Evolutionary conservation across 1,140 invertebrate species (phyloP).

Genomic region (Formica selysi): DNA sequence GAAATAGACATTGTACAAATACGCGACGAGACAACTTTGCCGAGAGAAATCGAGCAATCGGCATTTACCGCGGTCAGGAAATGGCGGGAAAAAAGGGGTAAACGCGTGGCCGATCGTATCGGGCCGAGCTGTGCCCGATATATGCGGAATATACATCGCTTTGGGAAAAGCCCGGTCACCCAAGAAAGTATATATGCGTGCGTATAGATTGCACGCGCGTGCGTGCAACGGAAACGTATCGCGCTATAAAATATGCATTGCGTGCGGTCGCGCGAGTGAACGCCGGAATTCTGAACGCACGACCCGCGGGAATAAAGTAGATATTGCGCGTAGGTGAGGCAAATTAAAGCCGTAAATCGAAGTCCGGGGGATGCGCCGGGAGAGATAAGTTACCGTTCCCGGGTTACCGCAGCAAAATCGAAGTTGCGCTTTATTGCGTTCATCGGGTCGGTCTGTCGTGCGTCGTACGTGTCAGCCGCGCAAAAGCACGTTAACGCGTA

Average conservation of each 20-base stretch:
- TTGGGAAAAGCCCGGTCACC: background rate
- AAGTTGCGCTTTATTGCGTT: slow-evolving; percentile 49
- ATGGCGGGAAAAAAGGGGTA: slow-evolving; percentile 23
- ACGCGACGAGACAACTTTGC: slow-evolving; percentile 16
- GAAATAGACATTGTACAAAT: background rate
- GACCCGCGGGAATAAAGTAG: slow-evolving; percentile 48
- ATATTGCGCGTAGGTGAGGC: slow-evolving; percentile 62
- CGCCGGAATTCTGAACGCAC: slow-evolving; percentile 46
- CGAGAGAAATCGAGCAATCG: slow-evolving; percentile 41
- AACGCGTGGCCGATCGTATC: slow-evolving; percentile 18
- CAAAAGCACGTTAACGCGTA: slow-evolving; percentile 51
- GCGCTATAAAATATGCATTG: slow-evolving; percentile 68
- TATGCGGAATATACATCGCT: slow-evolving; percentile 18
- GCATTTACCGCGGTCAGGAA: slow-evolving; percentile 35
- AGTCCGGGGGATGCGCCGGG: slow-evolving; percentile 38
- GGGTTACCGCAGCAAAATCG: slow-evolving; percentile 46
- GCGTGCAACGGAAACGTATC: slow-evolving; percentile 51
- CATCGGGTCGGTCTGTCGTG: background rate
- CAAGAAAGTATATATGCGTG: background rate
- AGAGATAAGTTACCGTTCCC: slow-evolving; percentile 46
- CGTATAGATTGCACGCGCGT: background rate
- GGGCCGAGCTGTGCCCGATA: background rate
- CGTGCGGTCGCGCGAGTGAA: slow-evolving; percentile 57
- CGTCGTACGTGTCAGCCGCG: background rate
- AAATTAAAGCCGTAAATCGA: slow-evolving; percentile 71